These are phyloP conservation scores for Penaeus japonicus DNA, from an alignment of 1,140 invertebrate genomes.

Conservation along the genomic window DNA sequence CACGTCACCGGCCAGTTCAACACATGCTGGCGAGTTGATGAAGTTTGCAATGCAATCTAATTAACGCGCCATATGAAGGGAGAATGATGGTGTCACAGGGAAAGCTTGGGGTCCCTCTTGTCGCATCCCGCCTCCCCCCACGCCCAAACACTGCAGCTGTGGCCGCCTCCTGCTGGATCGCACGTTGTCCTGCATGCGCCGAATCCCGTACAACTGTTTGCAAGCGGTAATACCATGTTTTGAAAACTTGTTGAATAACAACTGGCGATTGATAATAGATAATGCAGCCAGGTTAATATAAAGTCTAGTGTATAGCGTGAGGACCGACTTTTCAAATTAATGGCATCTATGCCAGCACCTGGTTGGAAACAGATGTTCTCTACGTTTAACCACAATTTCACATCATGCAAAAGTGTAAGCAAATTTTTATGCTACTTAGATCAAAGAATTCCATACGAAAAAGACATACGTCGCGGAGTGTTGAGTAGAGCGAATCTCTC, in stretches of 20 bases:
- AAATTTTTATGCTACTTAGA: not conserved
- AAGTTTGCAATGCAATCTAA: slow-evolving; percentile 41
- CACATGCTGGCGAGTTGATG: slow-evolving; percentile 26
- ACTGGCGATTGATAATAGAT: slow-evolving; percentile 3
- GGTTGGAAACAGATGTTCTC: slow-evolving; percentile 3
- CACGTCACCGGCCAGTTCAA: not conserved
- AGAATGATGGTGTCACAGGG: not conserved
- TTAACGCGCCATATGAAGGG: not conserved
- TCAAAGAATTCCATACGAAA: not conserved
- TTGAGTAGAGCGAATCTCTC: too few species aligned
- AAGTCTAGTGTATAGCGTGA: slow-evolving; percentile 6
- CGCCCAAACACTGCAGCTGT: not conserved
- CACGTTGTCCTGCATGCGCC: not conserved
- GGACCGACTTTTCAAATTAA: not conserved
- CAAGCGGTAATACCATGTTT: slow-evolving; percentile 4
- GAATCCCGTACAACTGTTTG: not conserved
- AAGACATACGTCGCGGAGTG: too few species aligned
- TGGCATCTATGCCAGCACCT: slow-evolving; percentile 18
- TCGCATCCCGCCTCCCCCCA: not conserved
- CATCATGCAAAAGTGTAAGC: not conserved
- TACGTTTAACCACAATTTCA: slow-evolving; percentile 12
- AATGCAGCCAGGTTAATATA: slow-evolving; percentile 16
- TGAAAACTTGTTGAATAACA: not conserved
- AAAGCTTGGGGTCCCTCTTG: not conserved
- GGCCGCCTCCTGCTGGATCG: not conserved